Evolutionary conservation across 2,113 vertebrate genomes (phyloP), one percentile per base, ranked within the genome.

Genomic region (Lophochroa leadbeateri): DNA sequence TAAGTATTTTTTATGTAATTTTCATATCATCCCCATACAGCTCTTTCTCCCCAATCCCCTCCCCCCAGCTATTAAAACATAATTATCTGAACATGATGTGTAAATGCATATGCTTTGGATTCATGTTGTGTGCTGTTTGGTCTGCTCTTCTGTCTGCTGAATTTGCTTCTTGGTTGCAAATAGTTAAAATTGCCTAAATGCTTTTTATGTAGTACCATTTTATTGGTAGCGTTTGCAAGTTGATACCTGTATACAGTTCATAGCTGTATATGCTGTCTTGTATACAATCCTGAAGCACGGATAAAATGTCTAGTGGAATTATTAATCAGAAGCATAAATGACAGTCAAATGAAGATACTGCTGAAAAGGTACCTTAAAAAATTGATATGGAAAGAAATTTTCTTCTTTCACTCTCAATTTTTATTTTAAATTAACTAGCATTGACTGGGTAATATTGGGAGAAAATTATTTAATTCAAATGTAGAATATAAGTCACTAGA

Each of bases 231-330:
- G 1, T 81, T 90, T 65, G 15, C n/a, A 50, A 58, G 44, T 21
- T 90, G 29, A 33, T 82, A 83, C 28, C 24, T 82, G 6, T 69
- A 20, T 88, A 41, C 15, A 28, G 43, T 6, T 24, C 15, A 53
- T 63, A 43, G 57, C 24, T 1, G 0, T 46, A 27, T 39, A 3
- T 67, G 37, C 41, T 82, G 20, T 46, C 37, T 58, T 4, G 4
- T 82, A 5, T 70, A 41, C 6, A 8, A 4, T 39, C 65, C 18
- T 33, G n/a, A 91, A 71, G 8, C 0, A 0, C 53, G 33, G 23
- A 44, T 82, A 24, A 82, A 47, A 17, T 61, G 29, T 35, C 53
- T 43, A 69, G 39, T 50, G 27, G 33, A 44, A 46, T 41, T 60
- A 35, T 55, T 77, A 75, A 82, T 72, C 35, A 50, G 23, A 68